Base-by-base conservation (phyloP, 2,113 vertebrate species). In the Scortum barcoo region DNA sequence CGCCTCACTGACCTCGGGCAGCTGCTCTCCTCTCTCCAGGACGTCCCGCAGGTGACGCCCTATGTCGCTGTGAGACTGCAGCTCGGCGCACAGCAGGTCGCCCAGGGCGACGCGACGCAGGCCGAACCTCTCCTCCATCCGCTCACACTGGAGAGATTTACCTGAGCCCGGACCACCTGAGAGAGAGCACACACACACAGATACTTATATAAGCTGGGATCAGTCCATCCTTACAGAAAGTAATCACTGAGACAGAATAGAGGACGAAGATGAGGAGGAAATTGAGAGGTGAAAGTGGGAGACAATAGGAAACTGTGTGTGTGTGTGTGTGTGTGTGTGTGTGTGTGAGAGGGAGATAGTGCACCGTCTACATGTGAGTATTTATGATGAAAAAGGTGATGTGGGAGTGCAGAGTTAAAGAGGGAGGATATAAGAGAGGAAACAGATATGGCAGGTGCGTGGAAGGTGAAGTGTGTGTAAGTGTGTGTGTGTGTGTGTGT, bases 141-240 rank as follows among this genome's bases (percentile, higher is more conserved):
- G 95, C 92, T 96, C 92, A 17, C 97, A 97, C 24, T 98, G 98
- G 20, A 96, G 94, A 26, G 95, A 88, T 95, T 99, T 99, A 58
- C 97, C 98, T 42, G 98, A 99, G 66, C 95, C 96, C 0, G 98
- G 97, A 6, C 97, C 97, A 82, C 98, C 98, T 99, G 56, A 85
- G 54, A 30, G 26, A 11, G 24, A 22, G 36, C 61, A 83, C 71
- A 75, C 68, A 83, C 51, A 83, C 51, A 67, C 50, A 33, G 36
- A 54, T n/a, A 62, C 46, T 40, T 8, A 38, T 19, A 70, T 2
- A 26, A 46, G 3, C 0, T 1, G 56, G 26, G n/a, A 50, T 84
- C 75, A 53, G 81, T 67, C 33, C 53, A 9, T 63, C 66, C 1
- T 58, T n/a, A 11, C 12, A 1, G 67, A 30, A 10, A 40, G n/a